Conservation (phyloP, 1,140 invertebrate species). For the Argopecten irradians region DNA sequence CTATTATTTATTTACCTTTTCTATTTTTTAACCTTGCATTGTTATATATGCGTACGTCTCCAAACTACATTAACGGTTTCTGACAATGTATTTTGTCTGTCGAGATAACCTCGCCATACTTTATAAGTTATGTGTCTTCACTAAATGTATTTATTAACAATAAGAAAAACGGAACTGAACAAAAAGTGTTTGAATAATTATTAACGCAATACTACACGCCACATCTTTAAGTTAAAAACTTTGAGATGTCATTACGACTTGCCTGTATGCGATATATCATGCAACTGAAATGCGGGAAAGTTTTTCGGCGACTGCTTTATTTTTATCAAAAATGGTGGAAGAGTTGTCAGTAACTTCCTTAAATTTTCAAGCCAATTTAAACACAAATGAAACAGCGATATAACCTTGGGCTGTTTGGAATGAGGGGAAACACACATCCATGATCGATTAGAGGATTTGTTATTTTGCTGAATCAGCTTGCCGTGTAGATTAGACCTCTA, state of each 20-base stretch:
- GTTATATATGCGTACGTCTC: too few species aligned
- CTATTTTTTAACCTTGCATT: too few species aligned
- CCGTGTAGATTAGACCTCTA: neutral
- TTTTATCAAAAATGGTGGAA: neutral
- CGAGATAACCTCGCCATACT: too few species aligned
- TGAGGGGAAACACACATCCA: neutral
- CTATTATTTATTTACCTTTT: too few species aligned
- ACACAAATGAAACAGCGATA: neutral
- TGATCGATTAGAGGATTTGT: neutral
- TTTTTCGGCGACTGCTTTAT: neutral
- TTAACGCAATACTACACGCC: neutral
- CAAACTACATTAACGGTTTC: too few species aligned
- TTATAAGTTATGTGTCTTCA: too few species aligned
- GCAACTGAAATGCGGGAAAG: neutral
- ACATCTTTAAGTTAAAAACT: neutral
- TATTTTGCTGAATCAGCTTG: neutral
- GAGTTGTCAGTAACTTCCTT: neutral
- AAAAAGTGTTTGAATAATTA: neutral
- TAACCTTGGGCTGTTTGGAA: neutral
- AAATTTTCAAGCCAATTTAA: neutral
- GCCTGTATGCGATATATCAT: neutral
- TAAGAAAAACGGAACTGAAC: too few species aligned
- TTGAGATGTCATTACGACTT: neutral
- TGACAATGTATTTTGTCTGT: too few species aligned
- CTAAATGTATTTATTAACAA: too few species aligned